Evolutionary conservation across 2,888 invertebrate species (phyloP), one percentile per base, ranked within the genome.

Genomic region (Heliconius cydno): DNA sequence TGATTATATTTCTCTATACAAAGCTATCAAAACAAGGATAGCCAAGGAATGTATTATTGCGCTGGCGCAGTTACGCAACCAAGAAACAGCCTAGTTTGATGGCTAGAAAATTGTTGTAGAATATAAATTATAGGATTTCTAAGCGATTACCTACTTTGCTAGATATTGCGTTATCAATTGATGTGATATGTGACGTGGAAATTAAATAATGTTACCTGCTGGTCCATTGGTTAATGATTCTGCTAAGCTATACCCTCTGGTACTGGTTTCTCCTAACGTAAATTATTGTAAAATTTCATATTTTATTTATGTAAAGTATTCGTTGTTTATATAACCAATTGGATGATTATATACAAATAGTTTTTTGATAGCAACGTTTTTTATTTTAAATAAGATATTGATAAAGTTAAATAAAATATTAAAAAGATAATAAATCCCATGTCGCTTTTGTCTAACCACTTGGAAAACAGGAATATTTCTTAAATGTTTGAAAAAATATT

Each of bases 31-130:
- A 78, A 78, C 78, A 77, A 63, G 68, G 76, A 76, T 71, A 77
- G 60, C 28, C 46, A 41, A 79, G 81, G 82, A 81, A 82, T 83
- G 80, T 70, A 81, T 76, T 76, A 76, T 71, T 76, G 73, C 74
- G 79, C 79, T 38, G 81, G 81, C 80, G 82, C 76, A 76, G 71
- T 81, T 82, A 71, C 76, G 76, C 75, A 81, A 81, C 77, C 78
- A 72, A 78, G 70, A 68, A 79, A 79, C 79, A 80, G 68, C 74
- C 76, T 73, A 76, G 73, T 71, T 80, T 65, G 80, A 70, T 78
- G 73, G 68, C 76, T 77, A 80, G 81, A 80, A 81, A 81, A 80
- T 75, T 77, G 72, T 68, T 77, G 75, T 79, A 52, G 67, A 60
- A 65, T 77, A 70, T 81, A 66, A 71, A 76, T 81, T 78, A 81